A percentile compares a stretch with the other conserved stretches of the same genome.
These are phyloP conservation scores for Phaedon cochleariae DNA, from an alignment of 2,888 invertebrate species.

Conservation along the genomic window DNA sequence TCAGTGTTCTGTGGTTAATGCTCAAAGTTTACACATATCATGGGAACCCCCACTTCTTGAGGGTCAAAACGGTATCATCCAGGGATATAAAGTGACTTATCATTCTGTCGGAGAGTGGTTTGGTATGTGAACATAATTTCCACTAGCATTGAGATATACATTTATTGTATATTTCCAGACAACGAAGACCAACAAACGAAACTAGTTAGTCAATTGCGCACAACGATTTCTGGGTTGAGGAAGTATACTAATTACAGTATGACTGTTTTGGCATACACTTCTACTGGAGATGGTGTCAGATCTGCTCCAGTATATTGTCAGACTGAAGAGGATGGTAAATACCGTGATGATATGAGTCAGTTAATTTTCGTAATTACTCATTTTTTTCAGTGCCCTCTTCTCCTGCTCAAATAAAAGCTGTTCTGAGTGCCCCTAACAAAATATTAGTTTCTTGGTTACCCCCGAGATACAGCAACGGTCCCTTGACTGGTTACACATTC, in stretches of 20 bases:
- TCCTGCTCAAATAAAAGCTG: constrained; percentile 90
- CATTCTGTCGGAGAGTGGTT: constrained; percentile 82
- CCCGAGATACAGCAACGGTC: constrained; percentile 84
- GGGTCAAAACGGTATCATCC: constrained; percentile 85
- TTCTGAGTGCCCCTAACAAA: constrained; percentile 84
- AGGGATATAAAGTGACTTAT: constrained; percentile 86
- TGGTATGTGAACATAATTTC: constrained; percentile 65
- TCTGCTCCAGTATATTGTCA: constrained; percentile 86
- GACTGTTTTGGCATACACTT: constrained; percentile 87
- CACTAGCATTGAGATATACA: neutral
- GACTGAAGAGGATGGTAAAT: constrained; percentile 87
- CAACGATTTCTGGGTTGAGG: constrained; percentile 77
- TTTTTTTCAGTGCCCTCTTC: constrained; percentile 79
- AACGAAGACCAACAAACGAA: constrained; percentile 81
- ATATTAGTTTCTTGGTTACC: constrained; percentile 91
- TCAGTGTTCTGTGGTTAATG: constrained; percentile 82
- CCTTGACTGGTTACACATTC: constrained; percentile 82
- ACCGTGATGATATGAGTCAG: constrained; percentile 14
- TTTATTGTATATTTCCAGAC: constrained; percentile 62
- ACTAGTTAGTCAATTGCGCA: constrained; percentile 74
- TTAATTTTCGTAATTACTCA: too few relatives aligned
- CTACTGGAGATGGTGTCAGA: constrained; percentile 87
- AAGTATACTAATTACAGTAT: constrained; percentile 94
- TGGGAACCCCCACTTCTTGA: constrained; percentile 85
- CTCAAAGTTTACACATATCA: constrained; percentile 84